Conservation (phyloP, 2,797 vertebrate genomes). For the Momotus momota region DNA sequence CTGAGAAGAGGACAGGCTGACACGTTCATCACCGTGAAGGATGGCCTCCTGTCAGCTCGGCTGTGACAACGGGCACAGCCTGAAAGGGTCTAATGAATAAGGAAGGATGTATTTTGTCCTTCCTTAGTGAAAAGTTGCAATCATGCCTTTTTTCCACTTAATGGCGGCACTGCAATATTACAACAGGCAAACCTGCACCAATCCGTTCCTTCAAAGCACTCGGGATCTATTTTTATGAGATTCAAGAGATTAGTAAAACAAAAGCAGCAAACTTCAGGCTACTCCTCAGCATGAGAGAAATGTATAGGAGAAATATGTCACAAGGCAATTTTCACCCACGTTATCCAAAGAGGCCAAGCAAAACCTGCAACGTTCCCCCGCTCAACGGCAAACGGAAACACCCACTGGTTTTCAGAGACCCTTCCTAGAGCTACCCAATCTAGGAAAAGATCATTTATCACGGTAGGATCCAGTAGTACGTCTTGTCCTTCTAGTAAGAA, state of each 20-base stretch:
- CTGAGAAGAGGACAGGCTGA: not conserved
- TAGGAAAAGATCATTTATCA: conserved; percentile 59
- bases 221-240: not conserved
- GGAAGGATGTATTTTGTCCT: conserved; percentile 17
- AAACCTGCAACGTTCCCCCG: not conserved
- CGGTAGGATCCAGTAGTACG: not conserved
- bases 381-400: not conserved
- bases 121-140: not conserved
- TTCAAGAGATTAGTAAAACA: not conserved
- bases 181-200: not conserved
- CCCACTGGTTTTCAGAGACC: not conserved
- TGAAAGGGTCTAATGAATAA: not conserved
- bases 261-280: not conserved
- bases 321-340: not conserved
- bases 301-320: rapidly evolving
- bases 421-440: not conserved
- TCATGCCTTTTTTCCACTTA: not conserved
- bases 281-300: not conserved
- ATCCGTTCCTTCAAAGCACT: not conserved
- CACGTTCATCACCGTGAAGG: not conserved
- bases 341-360: not conserved
- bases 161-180: not conserved
- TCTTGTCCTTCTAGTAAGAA: conserved; percentile 66
- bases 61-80: not conserved
- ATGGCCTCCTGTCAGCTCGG: conserved; percentile 8